Conservation (phyloP, 1,140 invertebrate genomes). For the Saccostrea cuccullata region DNA sequence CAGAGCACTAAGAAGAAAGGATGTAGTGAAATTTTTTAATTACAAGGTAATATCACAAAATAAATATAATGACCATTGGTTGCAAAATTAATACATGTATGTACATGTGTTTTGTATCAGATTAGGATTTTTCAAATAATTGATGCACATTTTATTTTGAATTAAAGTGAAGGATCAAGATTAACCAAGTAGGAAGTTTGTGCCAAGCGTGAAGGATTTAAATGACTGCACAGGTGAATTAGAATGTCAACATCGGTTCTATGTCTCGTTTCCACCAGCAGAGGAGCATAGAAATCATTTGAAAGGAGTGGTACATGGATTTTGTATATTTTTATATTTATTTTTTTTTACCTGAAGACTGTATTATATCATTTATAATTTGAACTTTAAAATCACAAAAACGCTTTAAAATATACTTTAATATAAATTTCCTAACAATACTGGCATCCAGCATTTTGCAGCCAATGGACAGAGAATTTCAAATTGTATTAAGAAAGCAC, state of each 20-base stretch:
- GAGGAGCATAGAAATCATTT: neutral
- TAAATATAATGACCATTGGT: neutral
- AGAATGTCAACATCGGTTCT: neutral
- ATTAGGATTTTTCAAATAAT: neutral
- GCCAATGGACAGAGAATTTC: constrained; percentile 39
- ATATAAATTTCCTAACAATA: neutral
- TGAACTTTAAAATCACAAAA: neutral
- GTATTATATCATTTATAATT: neutral
- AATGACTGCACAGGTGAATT: too few species aligned
- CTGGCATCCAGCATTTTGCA: constrained; percentile 44
- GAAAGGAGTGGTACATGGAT: neutral
- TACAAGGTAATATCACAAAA: neutral
- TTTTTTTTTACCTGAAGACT: too few species aligned
- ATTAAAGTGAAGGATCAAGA: neutral
- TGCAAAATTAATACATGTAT: neutral
- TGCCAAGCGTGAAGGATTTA: neutral
- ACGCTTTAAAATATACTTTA: neutral
- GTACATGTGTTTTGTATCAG: neutral
- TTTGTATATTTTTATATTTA: neutral
- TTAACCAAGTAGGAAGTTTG: neutral
- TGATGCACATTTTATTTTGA: neutral
- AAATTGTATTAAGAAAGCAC: constrained; percentile 35
- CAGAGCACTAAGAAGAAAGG: neutral
- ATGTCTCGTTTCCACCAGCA: neutral
- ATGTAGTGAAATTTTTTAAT: neutral